Conservation (phyloP, 2,888 invertebrate species). For the Mylabris sibirica region DNA sequence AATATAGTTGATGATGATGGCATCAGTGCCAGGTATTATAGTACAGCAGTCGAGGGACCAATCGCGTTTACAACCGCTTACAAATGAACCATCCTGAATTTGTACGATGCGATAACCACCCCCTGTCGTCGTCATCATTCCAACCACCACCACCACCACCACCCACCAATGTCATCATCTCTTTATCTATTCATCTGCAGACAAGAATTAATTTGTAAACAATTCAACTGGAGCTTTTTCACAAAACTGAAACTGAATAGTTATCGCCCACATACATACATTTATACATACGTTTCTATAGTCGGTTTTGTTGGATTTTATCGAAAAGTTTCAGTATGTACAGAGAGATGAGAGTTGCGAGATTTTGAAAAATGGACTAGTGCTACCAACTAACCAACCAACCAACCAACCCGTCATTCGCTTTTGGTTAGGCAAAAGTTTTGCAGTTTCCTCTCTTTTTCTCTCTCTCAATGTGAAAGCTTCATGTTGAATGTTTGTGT, state of each 20-base stretch:
- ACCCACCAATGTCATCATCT: conserved; percentile 15
- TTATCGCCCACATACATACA: conserved; percentile 11
- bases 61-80: conserved; percentile 57
- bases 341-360: not conserved
- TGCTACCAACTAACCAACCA: not conserved
- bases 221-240: conserved; percentile 21
- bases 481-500: conserved; percentile 42
- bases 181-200: not conserved
- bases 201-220: conserved; percentile 26
- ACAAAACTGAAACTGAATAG: conserved; percentile 11
- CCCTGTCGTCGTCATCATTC: not conserved
- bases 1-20: conserved; percentile 63
- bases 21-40: conserved; percentile 59
- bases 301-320: not conserved
- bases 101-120: not conserved
- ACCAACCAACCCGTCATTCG: not conserved
- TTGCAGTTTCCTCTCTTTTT: not conserved
- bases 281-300: not conserved
- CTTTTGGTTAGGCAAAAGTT: not conserved
- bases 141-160: not conserved
- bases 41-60: conserved; percentile 61
- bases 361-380: conserved; percentile 25
- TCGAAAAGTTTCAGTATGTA: not conserved
- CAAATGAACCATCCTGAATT: conserved; percentile 52
- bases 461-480: conserved; percentile 29